These are phyloP conservation scores for Gasterosteus nipponicus DNA, from an alignment of 2,113 vertebrate genomes.

Conservation along the genomic window DNA sequence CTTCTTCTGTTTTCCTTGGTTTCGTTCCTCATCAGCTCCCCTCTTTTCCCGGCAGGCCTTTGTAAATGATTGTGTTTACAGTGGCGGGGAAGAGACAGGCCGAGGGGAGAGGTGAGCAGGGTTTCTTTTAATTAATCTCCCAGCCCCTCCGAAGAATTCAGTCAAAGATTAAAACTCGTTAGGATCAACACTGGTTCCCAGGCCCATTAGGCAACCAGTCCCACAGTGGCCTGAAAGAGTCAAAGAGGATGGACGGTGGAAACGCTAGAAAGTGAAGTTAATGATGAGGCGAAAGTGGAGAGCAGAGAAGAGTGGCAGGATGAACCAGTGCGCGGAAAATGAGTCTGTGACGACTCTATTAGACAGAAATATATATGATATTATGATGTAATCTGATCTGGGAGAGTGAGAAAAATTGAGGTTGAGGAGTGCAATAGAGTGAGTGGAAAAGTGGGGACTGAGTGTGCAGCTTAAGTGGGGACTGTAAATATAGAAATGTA, in stretches of 20 bases:
- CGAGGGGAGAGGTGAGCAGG: slow-evolving; percentile 47
- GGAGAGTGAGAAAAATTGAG: slow-evolving; percentile 44
- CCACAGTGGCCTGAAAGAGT: slow-evolving; percentile 29
- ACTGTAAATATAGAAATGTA: slow-evolving; percentile 44
- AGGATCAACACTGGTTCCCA: slow-evolving; percentile 71
- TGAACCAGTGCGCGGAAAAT: slow-evolving; percentile 12
- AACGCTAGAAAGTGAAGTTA: slow-evolving; percentile 14
- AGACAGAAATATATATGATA: slow-evolving; percentile 45
- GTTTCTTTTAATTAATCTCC: slow-evolving; percentile 76
- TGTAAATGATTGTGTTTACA: slow-evolving; percentile 59
- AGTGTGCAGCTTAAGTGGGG: slow-evolving; percentile 32
- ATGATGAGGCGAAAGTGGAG: background rate
- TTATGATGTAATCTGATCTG: slow-evolving; percentile 60
- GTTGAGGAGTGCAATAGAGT: slow-evolving; percentile 43
- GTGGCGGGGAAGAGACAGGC: background rate
- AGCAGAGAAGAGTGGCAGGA: slow-evolving; percentile 9
- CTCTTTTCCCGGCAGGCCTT: slow-evolving; percentile 39
- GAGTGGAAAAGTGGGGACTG: slow-evolving; percentile 8
- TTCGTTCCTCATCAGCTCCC: slow-evolving; percentile 32
- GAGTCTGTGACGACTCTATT: slow-evolving; percentile 27
- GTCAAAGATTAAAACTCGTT: slow-evolving; percentile 76
- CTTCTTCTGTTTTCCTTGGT: slow-evolving; percentile 18
- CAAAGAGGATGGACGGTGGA: slow-evolving; percentile 24
- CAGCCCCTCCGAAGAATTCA: slow-evolving; percentile 54
- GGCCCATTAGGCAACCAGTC: slow-evolving; percentile 51